These are phyloP conservation scores for Karalla daura DNA, from an alignment of 2,797 vertebrate genomes.

Conservation along the genomic window DNA sequence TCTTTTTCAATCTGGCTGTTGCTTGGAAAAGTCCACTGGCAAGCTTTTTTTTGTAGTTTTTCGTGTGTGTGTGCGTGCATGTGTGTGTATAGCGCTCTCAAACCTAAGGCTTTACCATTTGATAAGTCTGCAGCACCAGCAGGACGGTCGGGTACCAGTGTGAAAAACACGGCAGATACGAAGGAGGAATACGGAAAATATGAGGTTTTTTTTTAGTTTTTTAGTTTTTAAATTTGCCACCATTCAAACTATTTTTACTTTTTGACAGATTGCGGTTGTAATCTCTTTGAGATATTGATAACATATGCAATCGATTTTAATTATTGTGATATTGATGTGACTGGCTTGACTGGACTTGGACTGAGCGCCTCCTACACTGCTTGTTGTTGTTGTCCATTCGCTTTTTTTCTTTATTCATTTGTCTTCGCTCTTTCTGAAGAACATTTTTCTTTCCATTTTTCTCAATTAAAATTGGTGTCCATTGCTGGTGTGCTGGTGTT, in stretches of 20 bases:
- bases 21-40: slow-evolving; percentile 60
- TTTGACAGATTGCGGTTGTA: not conserved
- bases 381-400: too few species aligned
- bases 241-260: not conserved
- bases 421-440: not conserved
- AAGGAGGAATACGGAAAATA: slow-evolving; percentile 2
- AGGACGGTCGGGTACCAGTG: not conserved
- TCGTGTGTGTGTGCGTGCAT: slow-evolving; percentile 10
- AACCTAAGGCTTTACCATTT: slow-evolving; percentile 18
- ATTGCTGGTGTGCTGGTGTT: not conserved
- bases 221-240: not conserved
- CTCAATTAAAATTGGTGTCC: slow-evolving; percentile 1
- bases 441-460: not conserved
- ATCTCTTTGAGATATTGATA: too few species aligned
- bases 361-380: not conserved
- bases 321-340: not conserved
- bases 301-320: too few species aligned
- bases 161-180: slow-evolving; percentile 5
- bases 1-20: slow-evolving; percentile 70
- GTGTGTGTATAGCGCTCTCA: slow-evolving; percentile 10
- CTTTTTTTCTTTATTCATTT: not conserved
- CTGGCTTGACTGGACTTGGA: not conserved
- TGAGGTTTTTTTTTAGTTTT: too few species aligned
- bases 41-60: slow-evolving; percentile 54
- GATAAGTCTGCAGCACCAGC: not conserved